A percentile compares a stretch with the other conserved stretches of the same genome.
Conservation (phyloP, 2,113 vertebrate species). For the Pangasianodon gigas region DNA sequence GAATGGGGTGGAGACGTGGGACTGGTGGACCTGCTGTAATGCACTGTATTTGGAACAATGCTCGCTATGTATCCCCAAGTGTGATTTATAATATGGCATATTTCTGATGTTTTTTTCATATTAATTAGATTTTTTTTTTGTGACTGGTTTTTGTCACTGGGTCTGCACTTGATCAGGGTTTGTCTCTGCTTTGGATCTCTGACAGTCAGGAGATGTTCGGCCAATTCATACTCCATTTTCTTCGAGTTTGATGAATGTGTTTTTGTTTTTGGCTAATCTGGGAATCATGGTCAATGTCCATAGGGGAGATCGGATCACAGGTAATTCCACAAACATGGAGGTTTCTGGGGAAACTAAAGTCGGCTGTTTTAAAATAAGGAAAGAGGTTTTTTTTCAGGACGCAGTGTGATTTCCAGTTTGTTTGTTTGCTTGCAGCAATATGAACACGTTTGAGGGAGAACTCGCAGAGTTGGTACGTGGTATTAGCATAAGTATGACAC, state of each 20-base stretch:
- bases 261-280: background rate
- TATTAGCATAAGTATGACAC: background rate
- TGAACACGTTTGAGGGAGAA: background rate
- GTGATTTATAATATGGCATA: background rate
- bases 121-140: background rate
- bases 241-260: background rate
- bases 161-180: constrained; percentile 1
- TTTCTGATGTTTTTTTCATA: background rate
- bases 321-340: background rate
- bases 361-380: background rate
- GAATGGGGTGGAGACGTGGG: background rate
- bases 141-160: background rate
- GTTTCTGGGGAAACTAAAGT: background rate
- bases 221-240: background rate
- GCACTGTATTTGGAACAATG: background rate
- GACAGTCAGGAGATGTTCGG: background rate
- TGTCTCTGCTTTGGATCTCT: constrained; percentile 5
- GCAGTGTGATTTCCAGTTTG: background rate
- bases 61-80: background rate
- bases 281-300: background rate
- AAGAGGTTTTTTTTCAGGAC: background rate
- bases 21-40: background rate
- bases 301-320: background rate
- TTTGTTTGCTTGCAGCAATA: background rate
- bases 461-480: no score